phyloP scores from a whole-genome alignment of 2,113 vertebrate species.

The Elgaria multicarinata region DNA sequence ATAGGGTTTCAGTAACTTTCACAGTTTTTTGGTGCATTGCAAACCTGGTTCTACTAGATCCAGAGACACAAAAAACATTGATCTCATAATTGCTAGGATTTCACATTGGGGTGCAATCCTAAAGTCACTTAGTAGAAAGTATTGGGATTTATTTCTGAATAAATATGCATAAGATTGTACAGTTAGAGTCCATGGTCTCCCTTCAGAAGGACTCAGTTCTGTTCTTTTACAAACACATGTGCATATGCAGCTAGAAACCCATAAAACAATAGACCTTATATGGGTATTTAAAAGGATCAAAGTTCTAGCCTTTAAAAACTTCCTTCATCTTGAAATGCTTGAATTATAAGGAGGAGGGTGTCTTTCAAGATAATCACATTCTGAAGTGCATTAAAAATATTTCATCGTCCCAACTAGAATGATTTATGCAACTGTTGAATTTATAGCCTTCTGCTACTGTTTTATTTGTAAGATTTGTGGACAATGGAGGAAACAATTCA shows the following conservation, averaged over 20 bases:
- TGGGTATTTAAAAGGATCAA: accelerated
- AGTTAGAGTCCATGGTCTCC: slow-evolving; percentile 40
- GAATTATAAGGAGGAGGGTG: background rate
- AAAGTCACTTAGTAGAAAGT: background rate
- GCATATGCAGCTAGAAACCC: background rate
- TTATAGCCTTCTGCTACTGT: slow-evolving; percentile 34
- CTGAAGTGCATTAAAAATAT: slow-evolving; percentile 50
- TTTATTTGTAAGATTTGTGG: slow-evolving; percentile 46
- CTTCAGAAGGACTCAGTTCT: slow-evolving; percentile 44
- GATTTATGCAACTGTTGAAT: slow-evolving; percentile 47
- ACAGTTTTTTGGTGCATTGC: background rate
- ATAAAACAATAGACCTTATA: background rate
- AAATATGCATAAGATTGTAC: background rate
- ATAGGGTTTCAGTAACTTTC: background rate
- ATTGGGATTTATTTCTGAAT: background rate
- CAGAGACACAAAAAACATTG: background rate
- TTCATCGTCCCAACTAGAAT: slow-evolving; percentile 45
- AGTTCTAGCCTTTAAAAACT: background rate
- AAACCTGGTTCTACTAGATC: background rate
- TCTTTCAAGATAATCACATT: slow-evolving; percentile 20
- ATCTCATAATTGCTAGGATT: background rate
- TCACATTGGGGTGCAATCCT: background rate
- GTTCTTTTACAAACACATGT: background rate
- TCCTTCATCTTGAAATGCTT: background rate
- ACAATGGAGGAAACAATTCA: slow-evolving; percentile 18